phyloP scores from a whole-genome alignment of 2,797 vertebrate species.

The Coilia nasus region DNA sequence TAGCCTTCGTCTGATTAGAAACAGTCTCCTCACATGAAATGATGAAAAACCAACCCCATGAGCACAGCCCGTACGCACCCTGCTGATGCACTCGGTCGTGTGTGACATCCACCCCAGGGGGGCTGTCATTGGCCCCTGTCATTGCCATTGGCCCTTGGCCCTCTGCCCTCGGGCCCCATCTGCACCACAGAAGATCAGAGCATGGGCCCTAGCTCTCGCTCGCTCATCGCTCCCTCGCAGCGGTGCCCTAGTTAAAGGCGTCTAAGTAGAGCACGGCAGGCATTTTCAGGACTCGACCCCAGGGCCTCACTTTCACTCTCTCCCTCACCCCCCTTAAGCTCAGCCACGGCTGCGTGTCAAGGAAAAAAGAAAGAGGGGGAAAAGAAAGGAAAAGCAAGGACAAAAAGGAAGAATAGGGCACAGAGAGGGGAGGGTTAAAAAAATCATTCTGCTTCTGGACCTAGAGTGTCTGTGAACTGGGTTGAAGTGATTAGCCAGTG shows the following conservation, averaged over 20 bases:
- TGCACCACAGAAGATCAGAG: slow-evolving; percentile 55
- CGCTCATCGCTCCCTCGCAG: neutral
- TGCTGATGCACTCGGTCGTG: too few relatives aligned
- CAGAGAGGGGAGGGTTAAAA: neutral
- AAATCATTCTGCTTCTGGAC: neutral
- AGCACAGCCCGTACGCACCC: too few relatives aligned
- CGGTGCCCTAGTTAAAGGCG: slow-evolving; percentile 72
- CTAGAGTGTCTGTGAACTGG: neutral
- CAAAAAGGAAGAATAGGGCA: neutral
- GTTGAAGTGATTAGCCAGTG: slow-evolving; percentile 4
- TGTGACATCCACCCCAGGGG: neutral
- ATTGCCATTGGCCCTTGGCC: neutral
- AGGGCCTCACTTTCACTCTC: slow-evolving; percentile 46
- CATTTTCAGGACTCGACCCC: slow-evolving; percentile 69
- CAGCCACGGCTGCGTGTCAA: neutral
- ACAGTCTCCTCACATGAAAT: too few relatives aligned
- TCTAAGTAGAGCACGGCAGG: slow-evolving; percentile 72
- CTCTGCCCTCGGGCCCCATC: neutral
- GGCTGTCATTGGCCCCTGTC: neutral
- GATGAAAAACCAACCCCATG: too few relatives aligned
- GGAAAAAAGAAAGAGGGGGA: neutral
- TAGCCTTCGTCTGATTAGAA: too few relatives aligned
- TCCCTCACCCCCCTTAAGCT: slow-evolving; percentile 22
- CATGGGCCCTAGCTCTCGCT: slow-evolving; percentile 48
- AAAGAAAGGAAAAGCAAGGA: neutral